Percentiles rank a stretch among this genome's conserved stretches.
These are phyloP conservation scores for Podocnemis expansa DNA, from an alignment of 2,113 vertebrate genomes.

Conservation along the genomic window DNA sequence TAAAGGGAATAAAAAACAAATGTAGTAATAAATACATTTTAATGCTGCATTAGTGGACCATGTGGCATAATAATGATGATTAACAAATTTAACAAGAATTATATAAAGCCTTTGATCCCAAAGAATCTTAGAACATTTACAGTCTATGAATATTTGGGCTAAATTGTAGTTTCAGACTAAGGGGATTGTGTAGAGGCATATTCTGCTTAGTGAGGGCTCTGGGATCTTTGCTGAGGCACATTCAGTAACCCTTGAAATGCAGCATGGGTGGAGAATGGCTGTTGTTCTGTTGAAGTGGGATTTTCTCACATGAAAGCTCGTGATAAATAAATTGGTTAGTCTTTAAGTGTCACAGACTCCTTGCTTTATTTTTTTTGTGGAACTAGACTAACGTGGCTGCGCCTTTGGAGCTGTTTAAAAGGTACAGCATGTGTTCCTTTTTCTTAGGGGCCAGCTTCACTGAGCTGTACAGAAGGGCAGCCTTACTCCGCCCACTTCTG, in stretches of 20 bases:
- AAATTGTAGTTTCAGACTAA: background rate
- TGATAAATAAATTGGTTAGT: no score
- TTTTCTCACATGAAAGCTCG: no score
- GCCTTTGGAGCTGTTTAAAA: background rate
- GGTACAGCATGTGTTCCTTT: background rate
- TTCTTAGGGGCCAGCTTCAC: fast-evolving
- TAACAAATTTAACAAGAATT: background rate
- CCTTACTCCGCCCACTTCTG: background rate
- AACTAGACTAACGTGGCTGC: no score
- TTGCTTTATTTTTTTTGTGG: no score
- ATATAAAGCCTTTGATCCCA: background rate
- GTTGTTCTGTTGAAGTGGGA: no score
- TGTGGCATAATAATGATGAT: background rate
- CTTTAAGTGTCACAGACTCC: no score
- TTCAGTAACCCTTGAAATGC: fast-evolving
- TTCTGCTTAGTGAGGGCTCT: background rate
- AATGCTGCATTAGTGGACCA: background rate
- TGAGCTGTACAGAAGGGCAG: background rate
- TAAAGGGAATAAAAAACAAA: background rate
- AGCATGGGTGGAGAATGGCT: fast-evolving
- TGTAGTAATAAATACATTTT: background rate
- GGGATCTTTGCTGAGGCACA: background rate
- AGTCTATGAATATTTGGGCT: fast-evolving
- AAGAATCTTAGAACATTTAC: background rate
- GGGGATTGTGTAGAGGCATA: no score